Evolutionary conservation across 2,888 invertebrate species (phyloP).

Genomic region (Zaprionus lineosus): DNA sequence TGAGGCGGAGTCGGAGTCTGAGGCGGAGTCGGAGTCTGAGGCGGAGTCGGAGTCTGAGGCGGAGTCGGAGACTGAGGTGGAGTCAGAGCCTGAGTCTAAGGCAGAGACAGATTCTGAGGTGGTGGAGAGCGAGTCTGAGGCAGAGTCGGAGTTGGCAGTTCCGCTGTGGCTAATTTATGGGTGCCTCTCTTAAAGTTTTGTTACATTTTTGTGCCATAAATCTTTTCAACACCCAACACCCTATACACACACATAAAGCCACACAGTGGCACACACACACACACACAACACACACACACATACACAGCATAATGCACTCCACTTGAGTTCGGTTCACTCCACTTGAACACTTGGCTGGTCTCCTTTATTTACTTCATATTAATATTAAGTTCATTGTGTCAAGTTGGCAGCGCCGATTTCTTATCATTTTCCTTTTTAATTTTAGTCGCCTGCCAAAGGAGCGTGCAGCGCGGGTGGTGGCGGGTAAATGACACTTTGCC

Average conservation of each 20-base stretch:
- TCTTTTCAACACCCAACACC: constrained; percentile 66
- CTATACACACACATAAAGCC: too few species aligned
- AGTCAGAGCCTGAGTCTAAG: too few species aligned
- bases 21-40: too few species aligned
- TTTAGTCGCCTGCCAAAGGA: constrained; percentile 38
- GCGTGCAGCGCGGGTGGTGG: too few species aligned
- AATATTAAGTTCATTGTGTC: constrained; percentile 77
- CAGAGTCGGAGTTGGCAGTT: constrained; percentile 24
- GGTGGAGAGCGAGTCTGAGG: too few species aligned
- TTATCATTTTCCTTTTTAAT: constrained; percentile 67
- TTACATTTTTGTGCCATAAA: constrained; percentile 70
- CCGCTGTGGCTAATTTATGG: constrained; percentile 68
- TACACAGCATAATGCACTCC: constrained; percentile 56
- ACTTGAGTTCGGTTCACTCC: constrained; percentile 40
- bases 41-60: too few species aligned
- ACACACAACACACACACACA: constrained; percentile 1
- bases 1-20: too few species aligned
- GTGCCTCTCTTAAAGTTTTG: constrained; percentile 65
- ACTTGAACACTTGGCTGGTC: constrained; percentile 42
- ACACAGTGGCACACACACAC: constrained; percentile 27
- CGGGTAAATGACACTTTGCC: constrained; percentile 53
- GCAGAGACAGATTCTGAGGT: too few species aligned
- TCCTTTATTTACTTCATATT: constrained; percentile 75
- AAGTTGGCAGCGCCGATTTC: constrained; percentile 74
- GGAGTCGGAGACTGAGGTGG: too few species aligned